Evolutionary conservation across 2,113 vertebrate species (phyloP).

Genomic region (Chrysochloris asiatica): DNA sequence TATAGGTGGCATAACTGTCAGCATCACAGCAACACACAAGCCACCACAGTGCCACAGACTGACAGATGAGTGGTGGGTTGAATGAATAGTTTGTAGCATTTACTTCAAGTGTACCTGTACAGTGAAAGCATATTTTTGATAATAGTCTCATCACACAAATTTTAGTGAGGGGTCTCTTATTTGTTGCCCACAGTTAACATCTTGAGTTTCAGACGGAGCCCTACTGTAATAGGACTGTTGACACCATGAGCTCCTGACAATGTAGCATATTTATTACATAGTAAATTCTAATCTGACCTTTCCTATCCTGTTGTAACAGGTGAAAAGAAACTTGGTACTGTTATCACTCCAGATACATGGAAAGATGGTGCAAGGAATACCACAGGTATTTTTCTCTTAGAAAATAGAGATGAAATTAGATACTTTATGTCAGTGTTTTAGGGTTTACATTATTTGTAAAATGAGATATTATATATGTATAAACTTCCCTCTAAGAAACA

Average conservation of each 20-base stretch:
- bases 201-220: not conserved
- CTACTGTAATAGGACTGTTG: not conserved
- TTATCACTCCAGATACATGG: conserved; percentile 99
- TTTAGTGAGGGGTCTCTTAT: not conserved
- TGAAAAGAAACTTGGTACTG: conserved; percentile 97
- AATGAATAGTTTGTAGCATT: conserved; percentile 3
- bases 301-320: conserved; percentile 81
- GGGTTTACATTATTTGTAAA: conserved; percentile 30
- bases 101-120: conserved; percentile 14
- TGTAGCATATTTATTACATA: not conserved
- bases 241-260: not conserved
- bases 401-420: not conserved
- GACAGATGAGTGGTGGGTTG: too few species aligned
- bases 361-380: conserved; percentile 98
- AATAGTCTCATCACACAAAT: not conserved
- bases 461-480: not conserved
- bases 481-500: not conserved
- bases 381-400: conserved; percentile 87
- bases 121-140: not conserved
- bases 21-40: too few species aligned
- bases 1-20: too few species aligned
- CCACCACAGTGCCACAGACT: too few species aligned
- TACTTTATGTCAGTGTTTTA: conserved; percentile 17
- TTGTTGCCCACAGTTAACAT: not conserved
- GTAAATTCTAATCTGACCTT: not conserved